Evolutionary conservation across 2,797 vertebrate species (phyloP).

Genomic region (Lateolabrax maculatus): DNA sequence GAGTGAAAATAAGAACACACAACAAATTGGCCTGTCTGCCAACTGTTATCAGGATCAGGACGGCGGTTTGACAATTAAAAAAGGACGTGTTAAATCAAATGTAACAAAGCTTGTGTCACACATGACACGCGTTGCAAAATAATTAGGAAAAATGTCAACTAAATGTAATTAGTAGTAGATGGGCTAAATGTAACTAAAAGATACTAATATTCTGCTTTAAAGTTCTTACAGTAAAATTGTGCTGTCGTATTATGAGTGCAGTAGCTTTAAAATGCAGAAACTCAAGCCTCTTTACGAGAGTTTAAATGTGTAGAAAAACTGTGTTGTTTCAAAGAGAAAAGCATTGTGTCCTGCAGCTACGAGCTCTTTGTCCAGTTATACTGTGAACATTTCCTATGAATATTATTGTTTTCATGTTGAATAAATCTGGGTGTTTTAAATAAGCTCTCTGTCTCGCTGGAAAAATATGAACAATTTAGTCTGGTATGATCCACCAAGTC

Average conservation of each 20-base stretch:
- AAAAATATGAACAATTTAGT: slow-evolving; percentile 5
- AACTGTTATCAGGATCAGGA: background rate
- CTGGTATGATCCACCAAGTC: background rate
- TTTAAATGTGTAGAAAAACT: slow-evolving; percentile 43
- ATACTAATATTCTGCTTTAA: slow-evolving; percentile 28
- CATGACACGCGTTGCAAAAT: background rate
- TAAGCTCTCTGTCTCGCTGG: slow-evolving; percentile 12
- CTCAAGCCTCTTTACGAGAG: background rate
- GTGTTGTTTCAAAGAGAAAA: slow-evolving; percentile 27
- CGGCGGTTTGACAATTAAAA: background rate
- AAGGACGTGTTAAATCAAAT: background rate
- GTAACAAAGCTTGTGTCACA: slow-evolving; percentile 10
- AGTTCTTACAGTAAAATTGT: slow-evolving; percentile 21
- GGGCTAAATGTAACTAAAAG: background rate
- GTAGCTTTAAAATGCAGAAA: slow-evolving; percentile 25
- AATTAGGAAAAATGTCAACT: background rate
- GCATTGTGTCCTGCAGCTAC: slow-evolving; percentile 13
- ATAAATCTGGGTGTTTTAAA: slow-evolving; percentile 28
- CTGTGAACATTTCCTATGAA: slow-evolving; percentile 28
- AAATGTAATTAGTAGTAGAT: slow-evolving; percentile 5
- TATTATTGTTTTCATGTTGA: slow-evolving; percentile 20
- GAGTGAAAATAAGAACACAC: background rate
- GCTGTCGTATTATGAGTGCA: slow-evolving; percentile 4
- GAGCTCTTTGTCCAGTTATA: slow-evolving; percentile 41
- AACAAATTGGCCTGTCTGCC: background rate